A percentile compares a stretch with the other conserved stretches of the same genome.
Evolutionary conservation across 1,140 invertebrate genomes (phyloP).

Genomic region (Apocrypta bakeri): DNA sequence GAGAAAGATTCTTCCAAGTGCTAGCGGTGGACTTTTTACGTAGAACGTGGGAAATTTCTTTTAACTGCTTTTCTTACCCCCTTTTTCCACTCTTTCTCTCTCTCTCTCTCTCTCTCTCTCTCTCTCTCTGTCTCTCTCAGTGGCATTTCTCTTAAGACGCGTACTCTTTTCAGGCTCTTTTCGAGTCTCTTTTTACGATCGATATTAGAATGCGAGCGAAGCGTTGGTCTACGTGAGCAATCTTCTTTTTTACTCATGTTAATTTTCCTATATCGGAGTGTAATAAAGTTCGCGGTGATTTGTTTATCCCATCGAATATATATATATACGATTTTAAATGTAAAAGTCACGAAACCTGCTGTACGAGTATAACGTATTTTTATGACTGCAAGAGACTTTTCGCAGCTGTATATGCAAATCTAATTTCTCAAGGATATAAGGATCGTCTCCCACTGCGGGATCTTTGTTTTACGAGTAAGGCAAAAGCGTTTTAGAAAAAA

Average conservation of each 20-base stretch:
- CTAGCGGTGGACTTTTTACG: not conserved
- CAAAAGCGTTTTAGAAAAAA: not conserved
- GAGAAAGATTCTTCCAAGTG: not conserved
- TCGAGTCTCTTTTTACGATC: not conserved
- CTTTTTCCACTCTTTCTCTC: too few species aligned
- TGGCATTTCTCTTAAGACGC: not conserved
- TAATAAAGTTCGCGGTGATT: too few species aligned
- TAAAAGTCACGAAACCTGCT: too few species aligned
- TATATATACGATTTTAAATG: too few species aligned
- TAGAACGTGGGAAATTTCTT: not conserved
- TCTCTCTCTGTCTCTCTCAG: too few species aligned
- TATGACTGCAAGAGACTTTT: too few species aligned
- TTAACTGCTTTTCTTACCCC: not conserved
- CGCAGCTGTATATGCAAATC: not conserved
- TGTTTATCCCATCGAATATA: too few species aligned
- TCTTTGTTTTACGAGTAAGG: slow-evolving; percentile 10
- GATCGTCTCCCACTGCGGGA: not conserved
- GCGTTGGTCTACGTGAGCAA: not conserved
- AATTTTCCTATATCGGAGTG: not conserved
- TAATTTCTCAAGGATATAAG: not conserved
- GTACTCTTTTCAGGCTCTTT: not conserved
- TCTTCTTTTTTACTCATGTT: not conserved
- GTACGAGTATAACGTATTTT: not conserved
- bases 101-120: too few species aligned
- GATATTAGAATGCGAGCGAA: not conserved